phyloP scores from a whole-genome alignment of 1,140 invertebrate species.

The Bombus picipes region DNA sequence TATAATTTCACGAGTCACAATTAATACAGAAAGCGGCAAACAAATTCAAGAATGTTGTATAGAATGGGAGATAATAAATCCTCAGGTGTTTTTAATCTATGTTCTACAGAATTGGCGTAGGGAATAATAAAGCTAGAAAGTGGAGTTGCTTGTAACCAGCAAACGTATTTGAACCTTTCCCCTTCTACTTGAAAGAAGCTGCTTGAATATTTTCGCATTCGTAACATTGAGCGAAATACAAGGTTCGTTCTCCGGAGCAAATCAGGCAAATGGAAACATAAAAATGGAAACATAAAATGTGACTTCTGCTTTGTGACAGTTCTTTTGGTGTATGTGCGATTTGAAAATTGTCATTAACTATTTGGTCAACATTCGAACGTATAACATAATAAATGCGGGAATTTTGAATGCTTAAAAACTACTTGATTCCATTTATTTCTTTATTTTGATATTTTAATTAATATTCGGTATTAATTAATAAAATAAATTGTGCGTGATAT shows the following conservation, averaged over 20 bases:
- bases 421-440: background rate
- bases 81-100: background rate
- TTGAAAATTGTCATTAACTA: background rate
- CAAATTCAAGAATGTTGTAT: background rate
- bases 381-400: background rate
- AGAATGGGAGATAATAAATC: background rate
- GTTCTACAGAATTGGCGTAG: background rate
- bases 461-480: background rate
- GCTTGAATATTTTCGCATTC: constrained; percentile 8
- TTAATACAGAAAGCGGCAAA: background rate
- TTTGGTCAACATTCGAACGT: background rate
- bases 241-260: background rate
- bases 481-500: too few species aligned
- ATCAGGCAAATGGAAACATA: background rate
- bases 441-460: too few species aligned
- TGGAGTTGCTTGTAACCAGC: constrained; percentile 7
- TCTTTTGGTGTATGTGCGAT: background rate
- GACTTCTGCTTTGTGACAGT: too few species aligned
- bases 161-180: constrained; percentile 27
- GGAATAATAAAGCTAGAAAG: constrained; percentile 21
- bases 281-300: too few species aligned
- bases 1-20: background rate
- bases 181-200: constrained; percentile 1
- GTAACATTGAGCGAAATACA: background rate
- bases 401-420: background rate